Base-by-base conservation (phyloP, 1,140 invertebrate species). In the Drosophila eugracilis region DNA sequence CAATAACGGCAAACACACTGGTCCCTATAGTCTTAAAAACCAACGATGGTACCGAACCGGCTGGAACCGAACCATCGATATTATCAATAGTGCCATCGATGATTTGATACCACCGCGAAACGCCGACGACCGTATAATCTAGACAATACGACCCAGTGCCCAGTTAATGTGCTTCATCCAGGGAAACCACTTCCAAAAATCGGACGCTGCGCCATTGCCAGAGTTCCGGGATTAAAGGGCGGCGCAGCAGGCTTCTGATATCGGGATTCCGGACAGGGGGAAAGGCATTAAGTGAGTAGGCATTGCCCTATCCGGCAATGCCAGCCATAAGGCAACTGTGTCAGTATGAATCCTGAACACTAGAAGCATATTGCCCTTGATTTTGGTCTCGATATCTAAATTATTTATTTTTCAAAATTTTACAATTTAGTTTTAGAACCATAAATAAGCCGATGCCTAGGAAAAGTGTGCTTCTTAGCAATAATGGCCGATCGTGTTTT, bases 191-290 rank as follows among this genome's bases (percentile, higher is more conserved):
- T 17, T 10, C 1, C 14, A 9, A 28, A 41, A n/a, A 52, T 17
- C 58, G 59, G 58, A 65, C 34, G 55, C 55, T 59, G 55, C 55
- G 55, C 55, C 55, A 59, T 21, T 34, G 55, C 55, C 55, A 59
- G 53, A 55, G 45, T 59, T 59, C 55, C 55, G 55, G 55, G 55
- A 59, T 57, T 59, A 32, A 55, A 59, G 22, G 55, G 49, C 55
- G 55, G 55, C 55, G 55, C 49, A 55, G 55, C 55, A 59, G 22
- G 42, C 17, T 41, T 1, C 1, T 1, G 15, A 10, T 49, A 14
- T 45, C 24, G 5, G 9, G 30, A 55, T 14, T 54, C 15, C 21
- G 49, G 53, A 14, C 54, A 6, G 48, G 14, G 28, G 3, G 6
- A 7, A 3, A n/a, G 12, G 9, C 4, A 12, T 28, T 10, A 17